Base-by-base conservation (phyloP, 2,113 vertebrate genomes). In the Antechinus stuartii region DNA sequence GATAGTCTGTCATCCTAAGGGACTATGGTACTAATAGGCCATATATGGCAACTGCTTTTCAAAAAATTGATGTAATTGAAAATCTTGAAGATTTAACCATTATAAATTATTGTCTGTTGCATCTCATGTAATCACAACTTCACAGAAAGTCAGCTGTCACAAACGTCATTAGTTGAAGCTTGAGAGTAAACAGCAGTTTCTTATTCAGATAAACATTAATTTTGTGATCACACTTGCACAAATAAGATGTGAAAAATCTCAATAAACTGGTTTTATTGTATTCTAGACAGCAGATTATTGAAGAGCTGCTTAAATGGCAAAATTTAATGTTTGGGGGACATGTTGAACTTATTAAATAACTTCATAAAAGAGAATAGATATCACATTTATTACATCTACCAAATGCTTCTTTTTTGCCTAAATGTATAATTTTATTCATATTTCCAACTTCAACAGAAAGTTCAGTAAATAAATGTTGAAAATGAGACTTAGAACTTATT, bases 1-100 rank as follows among this genome's bases (percentile, higher is more conserved):
- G 47, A 49, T 95, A 57, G 25, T 46, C 14, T 93, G 61, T 91
- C 84, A 91, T 91, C 35, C 89, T 56, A 49, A 49, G 53, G 91
- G 68, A 93, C 30, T 19, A 14, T 95, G 61, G 93, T 24, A 22
- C 5, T 90, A 56, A 46, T 89, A 52, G 55, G 23, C 52, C 61
- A 76, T 92, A 76, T 68, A 68, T 68, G 55, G 55, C 3, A 84
- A 89, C 3, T 54, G 54, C 76, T 57, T 47, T 54, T 47, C 11
- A 16, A 68, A n/a, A n/a, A 42, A 76, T 2, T 93, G 53, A 91
- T 22, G n/a, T 92, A 54, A 91, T 6, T 2, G 11, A 93, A 54
- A 27, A 91, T 24, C 25, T 49, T 90, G 89, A 89, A 94, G 42
- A 93, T 52, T 35, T 47, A 42, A 92, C 7, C 1, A 76, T 76